Percentiles rank a stretch among this genome's conserved stretches.
phyloP scores from a whole-genome alignment of 1,140 invertebrate genomes.

The Drosophila murphyi region DNA sequence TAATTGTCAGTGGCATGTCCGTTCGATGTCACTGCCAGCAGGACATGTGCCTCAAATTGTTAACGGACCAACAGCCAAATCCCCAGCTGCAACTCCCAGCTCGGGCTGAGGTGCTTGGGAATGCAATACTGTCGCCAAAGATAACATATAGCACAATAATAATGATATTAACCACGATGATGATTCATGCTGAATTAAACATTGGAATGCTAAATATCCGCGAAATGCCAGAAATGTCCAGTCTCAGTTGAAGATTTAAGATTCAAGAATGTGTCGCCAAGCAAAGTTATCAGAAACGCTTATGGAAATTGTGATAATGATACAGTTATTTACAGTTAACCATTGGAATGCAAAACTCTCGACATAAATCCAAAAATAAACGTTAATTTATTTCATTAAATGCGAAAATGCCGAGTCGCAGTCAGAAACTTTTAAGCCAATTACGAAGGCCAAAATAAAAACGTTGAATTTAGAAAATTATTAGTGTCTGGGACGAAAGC shows the following conservation, averaged over 20 bases:
- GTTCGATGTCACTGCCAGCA: constrained; percentile 67
- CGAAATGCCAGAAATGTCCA: constrained; percentile 21
- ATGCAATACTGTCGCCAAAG: constrained; percentile 62
- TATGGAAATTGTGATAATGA: not conserved
- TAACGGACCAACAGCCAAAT: constrained; percentile 43
- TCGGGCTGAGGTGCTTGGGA: constrained; percentile 33
- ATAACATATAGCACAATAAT: constrained; percentile 8
- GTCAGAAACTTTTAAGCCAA: constrained; percentile 38
- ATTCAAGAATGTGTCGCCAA: no score
- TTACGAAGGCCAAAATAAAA: constrained; percentile 46
- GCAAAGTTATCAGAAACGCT: not conserved
- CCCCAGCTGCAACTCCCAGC: constrained; percentile 19
- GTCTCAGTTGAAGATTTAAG: not conserved
- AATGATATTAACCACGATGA: not conserved
- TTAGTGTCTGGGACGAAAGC: constrained; percentile 48
- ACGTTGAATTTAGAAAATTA: constrained; percentile 64
- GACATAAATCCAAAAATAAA: constrained; percentile 47
- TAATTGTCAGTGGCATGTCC: constrained; percentile 80
- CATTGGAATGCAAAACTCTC: constrained; percentile 27
- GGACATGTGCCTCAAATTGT: constrained; percentile 63
- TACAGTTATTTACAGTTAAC: constrained; percentile 2
- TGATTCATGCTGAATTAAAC: constrained; percentile 19
- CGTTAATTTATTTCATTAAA: constrained; percentile 73
- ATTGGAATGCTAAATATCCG: constrained; percentile 1
- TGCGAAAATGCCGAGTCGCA: constrained; percentile 8